Evolutionary conservation across 2,113 vertebrate genomes (phyloP).

Genomic region (Phoxinus phoxinus): DNA sequence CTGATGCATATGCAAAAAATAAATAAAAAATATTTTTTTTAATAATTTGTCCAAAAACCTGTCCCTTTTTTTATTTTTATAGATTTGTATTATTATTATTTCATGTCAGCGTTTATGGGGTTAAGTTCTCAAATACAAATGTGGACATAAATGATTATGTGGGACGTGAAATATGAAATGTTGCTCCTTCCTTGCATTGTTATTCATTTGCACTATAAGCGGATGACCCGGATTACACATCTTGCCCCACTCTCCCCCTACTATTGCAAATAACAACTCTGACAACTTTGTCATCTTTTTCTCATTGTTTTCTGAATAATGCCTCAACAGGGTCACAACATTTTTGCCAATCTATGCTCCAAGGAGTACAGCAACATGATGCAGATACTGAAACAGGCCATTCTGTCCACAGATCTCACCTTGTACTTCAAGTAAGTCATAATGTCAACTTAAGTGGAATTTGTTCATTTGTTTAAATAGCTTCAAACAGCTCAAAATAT

Average conservation of each 20-base stretch:
- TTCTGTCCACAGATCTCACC: slow-evolving; percentile 82
- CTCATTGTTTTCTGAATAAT: background rate
- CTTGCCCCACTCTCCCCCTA: background rate
- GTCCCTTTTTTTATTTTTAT: too few species aligned
- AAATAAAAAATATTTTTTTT: too few species aligned
- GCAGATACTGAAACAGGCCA: slow-evolving; percentile 82
- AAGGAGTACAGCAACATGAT: slow-evolving; percentile 84
- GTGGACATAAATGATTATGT: too few species aligned
- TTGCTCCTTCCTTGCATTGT: background rate
- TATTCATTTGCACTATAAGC: background rate
- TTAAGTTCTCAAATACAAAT: too few species aligned
- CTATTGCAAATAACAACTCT: background rate
- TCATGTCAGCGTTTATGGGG: too few species aligned
- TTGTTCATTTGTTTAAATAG: background rate
- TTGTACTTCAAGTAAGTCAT: slow-evolving; percentile 81
- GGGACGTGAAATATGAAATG: background rate
- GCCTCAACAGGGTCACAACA: slow-evolving; percentile 78
- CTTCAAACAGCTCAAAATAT: background rate
- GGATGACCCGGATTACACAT: background rate
- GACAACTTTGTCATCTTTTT: background rate
- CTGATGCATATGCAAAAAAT: too few species aligned
- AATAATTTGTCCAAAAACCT: too few species aligned
- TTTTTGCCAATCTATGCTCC: slow-evolving; percentile 81
- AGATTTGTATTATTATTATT: too few species aligned
- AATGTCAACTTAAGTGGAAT: background rate